Base-by-base conservation (phyloP, 2,113 vertebrate species). In the Pachycephala philippinensis region DNA sequence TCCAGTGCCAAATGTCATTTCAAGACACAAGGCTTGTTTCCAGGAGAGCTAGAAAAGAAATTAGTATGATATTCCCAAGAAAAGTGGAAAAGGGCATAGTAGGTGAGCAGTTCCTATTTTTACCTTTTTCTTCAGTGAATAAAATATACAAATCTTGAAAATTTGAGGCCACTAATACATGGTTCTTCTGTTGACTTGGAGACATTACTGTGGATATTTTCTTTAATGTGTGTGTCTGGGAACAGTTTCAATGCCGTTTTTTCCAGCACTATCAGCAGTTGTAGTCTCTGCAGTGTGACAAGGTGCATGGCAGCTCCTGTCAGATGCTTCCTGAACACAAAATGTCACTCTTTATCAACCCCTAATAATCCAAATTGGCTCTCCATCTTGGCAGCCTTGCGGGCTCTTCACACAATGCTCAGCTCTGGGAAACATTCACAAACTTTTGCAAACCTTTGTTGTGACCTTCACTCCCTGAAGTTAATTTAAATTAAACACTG, bases 301-400 rank as follows among this genome's bases (percentile, higher is more conserved):
- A 95, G 77, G 79, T 84, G 40, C 82, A 52, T 61, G 90, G 78
- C 70, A 90, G 76, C 39, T 93, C 33, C 37, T 90, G 39, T 92
- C 63, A n/a, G 85, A 78, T 74, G 84, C 20, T 68, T 68, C 40
- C 81, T 69, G 94, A 65, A 63, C 35, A 63, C 57, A 94, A 50
- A 91, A 95, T 1, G 10, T 94, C 87, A 90, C 39, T 78, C 30
- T 93, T 90, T 53, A 88, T 88, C 35, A 83, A 35, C 45, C 16
- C 52, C n/a, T 93, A 93, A 95, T 88, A 60, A 77, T 91, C 79
- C 82, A 90, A 56, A 97, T 86, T 89, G 72, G 28, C 57, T 85
- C 56, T 95, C 66, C 30, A 88, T 24, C 71, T 52, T 76, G 49
- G 22, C 50, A 92, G 20, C 71, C 45, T 91, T 52, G 65, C 84